A percentile compares a stretch with the other conserved stretches of the same genome.
Conservation (phyloP, 2,888 invertebrate species). For the Leptinotarsa juncta region DNA sequence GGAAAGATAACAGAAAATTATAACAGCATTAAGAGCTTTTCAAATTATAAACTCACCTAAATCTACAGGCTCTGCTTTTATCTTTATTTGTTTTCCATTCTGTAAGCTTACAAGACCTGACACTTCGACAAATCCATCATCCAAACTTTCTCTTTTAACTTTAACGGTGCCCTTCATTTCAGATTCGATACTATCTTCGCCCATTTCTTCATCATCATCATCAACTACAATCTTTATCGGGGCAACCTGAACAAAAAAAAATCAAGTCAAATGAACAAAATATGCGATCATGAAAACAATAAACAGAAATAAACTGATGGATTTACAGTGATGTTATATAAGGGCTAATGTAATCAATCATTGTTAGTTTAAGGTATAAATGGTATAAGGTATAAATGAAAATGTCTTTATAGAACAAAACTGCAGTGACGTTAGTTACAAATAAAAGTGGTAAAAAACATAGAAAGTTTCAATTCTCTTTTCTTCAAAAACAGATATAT, state of each 20-base stretch:
- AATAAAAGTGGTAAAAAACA: not conserved
- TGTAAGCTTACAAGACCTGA: slow-evolving; percentile 70
- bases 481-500: not conserved
- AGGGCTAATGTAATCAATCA: no score
- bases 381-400: no score
- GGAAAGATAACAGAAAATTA: no score
- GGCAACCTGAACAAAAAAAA: slow-evolving; percentile 56
- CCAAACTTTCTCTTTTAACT: slow-evolving; percentile 43
- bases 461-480: no score
- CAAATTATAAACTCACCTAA: slow-evolving; percentile 65
- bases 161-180: slow-evolving; percentile 37
- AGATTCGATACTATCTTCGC: slow-evolving; percentile 32
- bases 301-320: not conserved
- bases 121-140: slow-evolving; percentile 64
- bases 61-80: slow-evolving; percentile 79
- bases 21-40: no score
- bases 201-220: slow-evolving; percentile 67
- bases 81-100: slow-evolving; percentile 69
- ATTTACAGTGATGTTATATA: no score
- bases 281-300: not conserved
- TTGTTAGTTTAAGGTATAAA: no score
- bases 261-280: not conserved
- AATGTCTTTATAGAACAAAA: no score
- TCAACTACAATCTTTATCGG: slow-evolving; percentile 76
- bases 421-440: not conserved